Evolutionary conservation across 2,888 invertebrate species (phyloP).

Genomic region (Perithous albicinctus): DNA sequence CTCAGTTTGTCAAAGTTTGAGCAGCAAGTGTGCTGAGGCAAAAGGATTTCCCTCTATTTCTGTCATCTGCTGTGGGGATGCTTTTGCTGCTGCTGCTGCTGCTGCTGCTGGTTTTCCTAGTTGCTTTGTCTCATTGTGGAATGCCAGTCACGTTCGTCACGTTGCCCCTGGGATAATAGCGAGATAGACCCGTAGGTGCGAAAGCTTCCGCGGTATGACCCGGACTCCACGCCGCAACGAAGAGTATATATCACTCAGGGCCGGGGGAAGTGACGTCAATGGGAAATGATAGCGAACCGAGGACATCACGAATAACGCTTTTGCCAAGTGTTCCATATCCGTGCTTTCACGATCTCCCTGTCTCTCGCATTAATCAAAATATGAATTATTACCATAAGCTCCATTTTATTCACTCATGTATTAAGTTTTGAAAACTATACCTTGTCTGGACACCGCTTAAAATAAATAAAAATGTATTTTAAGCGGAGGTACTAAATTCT

Average conservation of each 20-base stretch:
- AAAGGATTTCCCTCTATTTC: constrained; percentile 6
- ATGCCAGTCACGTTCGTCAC: constrained; percentile 17
- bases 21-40: not conserved
- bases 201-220: constrained; percentile 12
- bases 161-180: constrained; percentile 14
- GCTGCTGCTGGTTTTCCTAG: too few relatives aligned
- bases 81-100: too few relatives aligned
- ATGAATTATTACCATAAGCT: not conserved
- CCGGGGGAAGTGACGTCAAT: constrained; percentile 21
- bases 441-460: not conserved
- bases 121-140: not conserved
- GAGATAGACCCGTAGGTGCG: constrained; percentile 6
- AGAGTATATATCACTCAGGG: constrained; percentile 1
- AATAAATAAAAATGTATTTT: too few relatives aligned
- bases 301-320: not conserved
- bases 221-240: not conserved
- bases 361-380: not conserved
- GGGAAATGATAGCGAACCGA: constrained; percentile 19
- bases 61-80: not conserved
- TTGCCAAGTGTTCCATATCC: not conserved
- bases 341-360: constrained; percentile 17
- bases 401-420: not conserved
- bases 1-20: not conserved
- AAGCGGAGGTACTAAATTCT: too few relatives aligned
- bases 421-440: not conserved